A percentile compares a stretch with the other conserved stretches of the same genome.
Conservation (phyloP, 2,113 vertebrate genomes). For the Potamarius usumacintae region DNA sequence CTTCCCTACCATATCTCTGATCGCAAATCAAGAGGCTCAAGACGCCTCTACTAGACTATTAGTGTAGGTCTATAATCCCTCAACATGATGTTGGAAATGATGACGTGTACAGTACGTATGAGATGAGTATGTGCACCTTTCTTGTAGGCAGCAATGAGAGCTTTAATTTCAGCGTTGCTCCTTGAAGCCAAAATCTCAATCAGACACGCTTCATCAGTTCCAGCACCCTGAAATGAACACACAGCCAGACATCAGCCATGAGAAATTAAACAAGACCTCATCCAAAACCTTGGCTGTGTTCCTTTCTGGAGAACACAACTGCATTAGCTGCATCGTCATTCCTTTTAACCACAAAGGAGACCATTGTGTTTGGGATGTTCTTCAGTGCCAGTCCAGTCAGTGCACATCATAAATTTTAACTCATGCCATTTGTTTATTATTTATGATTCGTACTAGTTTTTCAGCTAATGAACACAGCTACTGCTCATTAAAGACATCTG, state of each 20-base stretch:
- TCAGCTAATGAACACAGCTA: neutral
- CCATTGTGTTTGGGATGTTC: neutral
- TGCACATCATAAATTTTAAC: neutral
- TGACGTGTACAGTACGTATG: no score
- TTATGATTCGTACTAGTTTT: neutral
- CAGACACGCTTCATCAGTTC: constrained; percentile 92
- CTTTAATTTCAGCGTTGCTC: constrained; percentile 73
- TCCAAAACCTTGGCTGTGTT: neutral
- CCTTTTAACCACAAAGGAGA: neutral
- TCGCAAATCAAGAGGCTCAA: neutral
- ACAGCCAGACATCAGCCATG: neutral
- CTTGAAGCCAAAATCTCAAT: constrained; percentile 95
- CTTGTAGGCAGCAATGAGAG: constrained; percentile 77
- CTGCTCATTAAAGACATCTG: neutral
- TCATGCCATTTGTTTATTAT: neutral
- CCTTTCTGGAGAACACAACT: neutral
- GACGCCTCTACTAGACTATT: no score
- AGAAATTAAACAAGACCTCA: neutral
- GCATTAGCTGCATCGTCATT: neutral
- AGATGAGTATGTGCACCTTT: constrained; percentile 67
- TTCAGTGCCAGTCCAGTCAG: neutral
- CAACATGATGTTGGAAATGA: neutral
- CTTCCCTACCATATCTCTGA: no score
- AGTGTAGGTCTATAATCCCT: neutral
- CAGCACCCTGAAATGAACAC: constrained; percentile 79